Evolutionary conservation across 2,113 vertebrate genomes (phyloP).

Genomic region (Leptosomus discolor): DNA sequence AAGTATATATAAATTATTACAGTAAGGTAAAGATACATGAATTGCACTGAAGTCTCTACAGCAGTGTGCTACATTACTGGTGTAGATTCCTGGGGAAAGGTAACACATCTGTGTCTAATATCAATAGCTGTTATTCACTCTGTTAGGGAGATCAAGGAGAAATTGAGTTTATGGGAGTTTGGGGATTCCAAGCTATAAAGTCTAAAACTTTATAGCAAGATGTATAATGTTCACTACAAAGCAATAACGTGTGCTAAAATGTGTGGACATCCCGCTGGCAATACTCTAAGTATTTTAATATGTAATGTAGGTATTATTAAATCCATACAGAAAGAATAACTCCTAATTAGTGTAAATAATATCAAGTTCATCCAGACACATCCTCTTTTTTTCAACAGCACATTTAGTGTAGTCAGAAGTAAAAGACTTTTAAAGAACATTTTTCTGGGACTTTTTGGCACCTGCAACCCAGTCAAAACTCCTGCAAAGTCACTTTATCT

Average conservation of each 20-base stretch:
- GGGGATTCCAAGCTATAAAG: slow-evolving; percentile 79
- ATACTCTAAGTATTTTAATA: neutral
- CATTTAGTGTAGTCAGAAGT: neutral
- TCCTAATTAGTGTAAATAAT: neutral
- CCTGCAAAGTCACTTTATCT: neutral
- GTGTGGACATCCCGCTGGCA: neutral
- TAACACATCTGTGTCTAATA: neutral
- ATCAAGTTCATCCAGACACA: neutral
- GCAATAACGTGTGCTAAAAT: neutral
- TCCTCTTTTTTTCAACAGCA: neutral
- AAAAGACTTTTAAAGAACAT: neutral
- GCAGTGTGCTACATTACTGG: neutral
- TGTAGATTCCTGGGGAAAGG: neutral
- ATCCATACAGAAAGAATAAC: neutral
- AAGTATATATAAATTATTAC: neutral
- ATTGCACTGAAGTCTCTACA: neutral
- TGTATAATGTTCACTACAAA: neutral
- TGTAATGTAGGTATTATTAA: neutral
- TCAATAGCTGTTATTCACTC: neutral
- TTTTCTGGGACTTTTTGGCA: neutral
- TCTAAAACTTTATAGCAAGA: neutral
- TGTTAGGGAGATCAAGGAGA: slow-evolving; percentile 70
- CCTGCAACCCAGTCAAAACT: neutral
- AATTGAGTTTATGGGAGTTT: slow-evolving; percentile 72
- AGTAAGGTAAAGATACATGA: neutral